These are phyloP conservation scores for Miichthys miiuy DNA, from an alignment of 2,797 vertebrate species.

Conservation along the genomic window DNA sequence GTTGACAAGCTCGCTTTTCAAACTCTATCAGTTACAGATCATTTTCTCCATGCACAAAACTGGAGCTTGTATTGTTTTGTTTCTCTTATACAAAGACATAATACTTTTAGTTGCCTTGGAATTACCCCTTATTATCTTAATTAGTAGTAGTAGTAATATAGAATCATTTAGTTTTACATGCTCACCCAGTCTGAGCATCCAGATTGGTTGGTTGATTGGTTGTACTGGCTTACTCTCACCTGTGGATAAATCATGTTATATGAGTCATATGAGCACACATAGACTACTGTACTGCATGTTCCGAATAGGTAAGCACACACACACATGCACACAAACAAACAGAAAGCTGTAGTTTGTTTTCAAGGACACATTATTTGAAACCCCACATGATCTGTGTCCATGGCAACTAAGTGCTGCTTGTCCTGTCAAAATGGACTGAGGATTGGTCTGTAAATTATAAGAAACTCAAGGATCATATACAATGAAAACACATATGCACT, in stretches of 20 bases:
- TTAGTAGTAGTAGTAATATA: not conserved
- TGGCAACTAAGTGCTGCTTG: conserved; percentile 57
- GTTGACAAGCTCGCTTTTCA: conserved; percentile 36
- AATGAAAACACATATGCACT: not conserved
- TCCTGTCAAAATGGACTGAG: conserved; percentile 21
- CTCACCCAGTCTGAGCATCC: too few relatives aligned
- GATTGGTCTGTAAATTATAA: conserved; percentile 24
- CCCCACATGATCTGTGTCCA: conserved; percentile 48
- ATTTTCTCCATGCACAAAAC: not conserved
- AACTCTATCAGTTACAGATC: conserved; percentile 41
- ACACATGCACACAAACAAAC: conserved; percentile 6
- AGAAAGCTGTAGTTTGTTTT: conserved; percentile 47
- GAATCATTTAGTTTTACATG: too few relatives aligned
- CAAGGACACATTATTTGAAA: conserved; percentile 57
- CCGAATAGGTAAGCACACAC: not conserved
- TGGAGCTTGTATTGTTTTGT: conserved; percentile 3
- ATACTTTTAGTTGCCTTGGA: not conserved
- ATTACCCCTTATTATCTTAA: not conserved
- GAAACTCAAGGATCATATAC: conserved; percentile 15
- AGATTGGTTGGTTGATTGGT: too few relatives aligned
- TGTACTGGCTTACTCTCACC: not conserved
- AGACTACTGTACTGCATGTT: not conserved
- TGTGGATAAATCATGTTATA: conserved; percentile 7
- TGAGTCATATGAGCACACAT: conserved; percentile 3
- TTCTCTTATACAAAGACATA: not conserved